phyloP scores from a whole-genome alignment of 2,797 vertebrate species.

The Poeciliopsis turneri region DNA sequence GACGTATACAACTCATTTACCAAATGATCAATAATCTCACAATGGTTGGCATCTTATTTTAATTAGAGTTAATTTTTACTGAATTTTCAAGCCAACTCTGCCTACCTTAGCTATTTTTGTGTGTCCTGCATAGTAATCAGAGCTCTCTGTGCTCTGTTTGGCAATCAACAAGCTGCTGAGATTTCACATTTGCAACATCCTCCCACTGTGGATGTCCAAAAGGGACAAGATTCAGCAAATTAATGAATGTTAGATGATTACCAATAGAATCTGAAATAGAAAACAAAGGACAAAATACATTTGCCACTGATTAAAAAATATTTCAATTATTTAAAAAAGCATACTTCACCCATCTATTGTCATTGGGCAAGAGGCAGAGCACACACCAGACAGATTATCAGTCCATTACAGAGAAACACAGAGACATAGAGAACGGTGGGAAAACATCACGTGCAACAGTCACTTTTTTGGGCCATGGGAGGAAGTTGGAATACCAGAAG shows the following conservation, averaged over 20 bases:
- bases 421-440: too few relatives aligned
- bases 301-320: background rate
- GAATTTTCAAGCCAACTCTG: slow-evolving; percentile 2
- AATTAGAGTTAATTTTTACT: background rate
- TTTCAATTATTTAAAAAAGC: background rate
- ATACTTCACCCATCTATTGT: background rate
- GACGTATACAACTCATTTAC: background rate
- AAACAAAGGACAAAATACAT: background rate
- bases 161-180: slow-evolving; percentile 19
- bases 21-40: background rate
- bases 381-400: too few relatives aligned
- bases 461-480: too few relatives aligned
- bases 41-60: slow-evolving; percentile 7
- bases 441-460: too few relatives aligned
- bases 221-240: background rate
- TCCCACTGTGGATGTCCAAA: background rate
- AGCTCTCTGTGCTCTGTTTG: slow-evolving; percentile 17
- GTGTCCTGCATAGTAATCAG: background rate
- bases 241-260: background rate
- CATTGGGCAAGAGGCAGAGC: too few relatives aligned
- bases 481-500: too few relatives aligned
- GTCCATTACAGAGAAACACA: too few relatives aligned
- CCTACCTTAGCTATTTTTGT: background rate
- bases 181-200: slow-evolving; percentile 33
- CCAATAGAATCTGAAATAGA: background rate